Conservation (phyloP, 2,113 vertebrate species). For the Nansenia antarctica region DNA sequence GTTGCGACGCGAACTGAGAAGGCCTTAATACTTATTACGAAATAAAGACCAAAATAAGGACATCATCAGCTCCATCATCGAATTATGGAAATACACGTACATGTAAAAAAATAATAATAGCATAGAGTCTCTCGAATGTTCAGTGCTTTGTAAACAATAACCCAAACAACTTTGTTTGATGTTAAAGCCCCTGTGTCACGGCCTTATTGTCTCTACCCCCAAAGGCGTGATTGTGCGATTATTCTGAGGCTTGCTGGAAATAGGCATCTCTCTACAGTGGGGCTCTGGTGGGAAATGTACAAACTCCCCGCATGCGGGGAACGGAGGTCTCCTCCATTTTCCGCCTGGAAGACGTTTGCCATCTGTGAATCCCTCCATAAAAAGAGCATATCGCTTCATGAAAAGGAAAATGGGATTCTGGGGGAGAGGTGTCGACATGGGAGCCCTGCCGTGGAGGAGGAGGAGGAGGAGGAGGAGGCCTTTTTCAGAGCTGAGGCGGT, state of each 20-base stretch:
- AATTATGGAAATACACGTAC: too few species aligned
- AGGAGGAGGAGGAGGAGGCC: conserved; percentile 16
- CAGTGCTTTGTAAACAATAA: background rate
- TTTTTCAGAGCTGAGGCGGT: background rate
- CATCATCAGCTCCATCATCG: too few species aligned
- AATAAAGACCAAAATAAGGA: too few species aligned
- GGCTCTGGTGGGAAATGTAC: conserved; percentile 19
- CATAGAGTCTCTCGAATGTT: too few species aligned
- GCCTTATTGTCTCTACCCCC: too few species aligned
- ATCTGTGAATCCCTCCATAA: background rate
- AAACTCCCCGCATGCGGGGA: background rate
- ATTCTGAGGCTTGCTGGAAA: conserved; percentile 7
- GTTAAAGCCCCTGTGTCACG: background rate
- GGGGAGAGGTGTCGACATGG: conserved; percentile 1
- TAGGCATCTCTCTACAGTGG: conserved; percentile 1
- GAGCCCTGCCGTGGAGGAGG: conserved; percentile 4
- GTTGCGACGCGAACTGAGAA: too few species aligned
- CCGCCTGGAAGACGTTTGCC: conserved; percentile 4
- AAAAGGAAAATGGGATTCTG: conserved; percentile 16
- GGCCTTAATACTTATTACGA: too few species aligned
- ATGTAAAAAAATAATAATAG: too few species aligned
- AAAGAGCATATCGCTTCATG: conserved; percentile 7
- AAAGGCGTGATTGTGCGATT: background rate
- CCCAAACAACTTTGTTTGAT: background rate
- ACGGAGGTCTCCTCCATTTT: background rate